Base-by-base conservation (phyloP, 2,113 vertebrate genomes). In the Gallinago undulata region DNA sequence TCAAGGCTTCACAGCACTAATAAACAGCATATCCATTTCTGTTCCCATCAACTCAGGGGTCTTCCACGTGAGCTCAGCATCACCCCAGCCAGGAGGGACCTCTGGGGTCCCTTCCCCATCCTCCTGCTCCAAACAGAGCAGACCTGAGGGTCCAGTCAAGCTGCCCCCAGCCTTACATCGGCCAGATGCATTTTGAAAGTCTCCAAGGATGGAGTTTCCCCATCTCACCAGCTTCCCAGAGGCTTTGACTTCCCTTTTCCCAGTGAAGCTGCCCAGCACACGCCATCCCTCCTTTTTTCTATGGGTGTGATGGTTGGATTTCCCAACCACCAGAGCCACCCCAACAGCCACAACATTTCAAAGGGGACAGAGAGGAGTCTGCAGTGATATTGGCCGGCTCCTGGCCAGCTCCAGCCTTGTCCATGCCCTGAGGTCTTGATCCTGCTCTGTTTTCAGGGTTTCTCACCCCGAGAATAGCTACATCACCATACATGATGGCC, bases 61-160 rank as follows among this genome's bases (percentile, higher is more conserved):
- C 51, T 51, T 47, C 41, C 23, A 0, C 0, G 0, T 0, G 13
- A 57, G 67, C 53, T 72, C 41, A 8, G 8, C 47, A 16, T 11
- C 50, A 10, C 30, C 24, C 11, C 48, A 10, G 55, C 60, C 50
- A 2, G 24, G 10, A 37, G 31, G 5, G 50, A 11, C 11, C 39
- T 39, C 41, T 2, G 5, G 11, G 15, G 19, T 2, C 51, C 8
- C 35, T 47, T 45, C 28, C 59, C 27, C 3, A 1, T 8, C 47
- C 41, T 27, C 33, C 77, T 48, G 74, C 79, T 28, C 55, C 37
- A 6, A 8, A 2, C 28, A 75, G 41, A 67, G 37, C 69, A 19
- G 53, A 31, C 5, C 35, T 24, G 25, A 30, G 39, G 50, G 2
- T 12, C 69, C n/a, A 18, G 28, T 1, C 3, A 2, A 90, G 63